Conservation (phyloP, 2,113 vertebrate genomes). For the Sphyrna mokarran region DNA sequence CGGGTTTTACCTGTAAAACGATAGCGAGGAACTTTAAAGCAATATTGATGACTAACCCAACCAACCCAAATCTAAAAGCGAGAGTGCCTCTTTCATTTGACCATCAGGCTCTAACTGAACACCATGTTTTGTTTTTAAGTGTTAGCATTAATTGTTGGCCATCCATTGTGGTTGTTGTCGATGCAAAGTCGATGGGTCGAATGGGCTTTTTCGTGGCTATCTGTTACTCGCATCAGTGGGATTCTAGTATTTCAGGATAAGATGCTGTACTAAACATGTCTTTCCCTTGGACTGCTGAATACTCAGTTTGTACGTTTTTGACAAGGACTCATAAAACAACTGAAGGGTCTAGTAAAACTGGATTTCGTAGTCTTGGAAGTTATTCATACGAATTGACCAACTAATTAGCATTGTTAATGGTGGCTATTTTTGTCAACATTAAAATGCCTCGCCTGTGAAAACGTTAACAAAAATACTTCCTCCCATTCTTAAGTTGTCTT, state of each 20-base stretch:
- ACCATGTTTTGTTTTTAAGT: background rate
- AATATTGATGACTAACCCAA: background rate
- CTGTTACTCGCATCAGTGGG: background rate
- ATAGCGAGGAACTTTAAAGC: background rate
- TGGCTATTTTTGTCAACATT: background rate
- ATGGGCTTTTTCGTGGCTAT: no score
- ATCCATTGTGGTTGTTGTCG: no score
- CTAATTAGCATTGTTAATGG: background rate
- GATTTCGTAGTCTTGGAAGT: background rate
- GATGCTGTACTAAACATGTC: background rate
- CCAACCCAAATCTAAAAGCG: background rate
- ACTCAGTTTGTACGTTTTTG: background rate
- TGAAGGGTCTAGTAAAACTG: background rate
- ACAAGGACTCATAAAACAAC: background rate
- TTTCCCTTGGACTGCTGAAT: background rate
- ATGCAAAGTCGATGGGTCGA: no score
- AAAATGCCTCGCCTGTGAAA: background rate
- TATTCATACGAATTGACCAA: background rate
- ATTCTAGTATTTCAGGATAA: background rate
- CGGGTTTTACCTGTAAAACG: slow-evolving; percentile 79
- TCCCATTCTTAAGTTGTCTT: background rate
- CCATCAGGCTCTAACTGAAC: background rate
- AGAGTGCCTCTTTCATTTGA: background rate
- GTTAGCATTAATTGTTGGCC: background rate
- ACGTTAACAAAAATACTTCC: background rate